Evolutionary conservation across 2,113 vertebrate species (phyloP).

Genomic region (Phasianus colchicus): DNA sequence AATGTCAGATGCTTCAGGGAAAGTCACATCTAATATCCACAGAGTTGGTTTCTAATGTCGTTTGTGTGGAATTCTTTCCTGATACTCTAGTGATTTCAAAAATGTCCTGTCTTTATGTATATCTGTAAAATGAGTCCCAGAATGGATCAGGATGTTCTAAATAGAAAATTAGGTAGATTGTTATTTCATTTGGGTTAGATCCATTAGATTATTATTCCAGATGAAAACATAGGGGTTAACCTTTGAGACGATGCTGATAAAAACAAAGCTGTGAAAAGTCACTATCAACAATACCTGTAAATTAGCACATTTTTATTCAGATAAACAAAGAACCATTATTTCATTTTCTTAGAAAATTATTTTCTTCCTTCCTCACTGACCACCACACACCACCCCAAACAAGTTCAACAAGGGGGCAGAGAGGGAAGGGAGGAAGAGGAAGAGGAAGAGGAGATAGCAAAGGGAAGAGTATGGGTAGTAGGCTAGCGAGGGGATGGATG

Average conservation of each 20-base stretch:
- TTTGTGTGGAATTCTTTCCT: neutral
- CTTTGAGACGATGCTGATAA: neutral
- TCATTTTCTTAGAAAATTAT: neutral
- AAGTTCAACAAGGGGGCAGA: neutral
- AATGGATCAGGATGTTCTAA: neutral
- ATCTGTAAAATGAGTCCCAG: neutral
- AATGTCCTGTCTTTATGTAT: neutral
- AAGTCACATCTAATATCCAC: neutral
- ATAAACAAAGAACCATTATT: neutral
- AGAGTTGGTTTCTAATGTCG: neutral
- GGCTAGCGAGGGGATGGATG: neutral
- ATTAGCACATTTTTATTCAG: neutral
- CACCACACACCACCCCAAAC: too few relatives aligned
- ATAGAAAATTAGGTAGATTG: neutral
- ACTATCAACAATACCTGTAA: neutral
- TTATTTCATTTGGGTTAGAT: too few relatives aligned
- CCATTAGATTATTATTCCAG: neutral
- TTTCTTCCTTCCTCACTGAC: neutral
- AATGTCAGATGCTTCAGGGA: neutral
- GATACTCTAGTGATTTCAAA: neutral
- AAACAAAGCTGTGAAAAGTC: neutral
- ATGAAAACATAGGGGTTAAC: neutral
- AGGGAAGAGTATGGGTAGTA: neutral
- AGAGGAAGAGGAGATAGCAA: neutral
- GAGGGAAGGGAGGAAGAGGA: neutral